These are phyloP conservation scores for Arctocebus calabarensis DNA, from an alignment of 2,797 vertebrate species.

Conservation along the genomic window DNA sequence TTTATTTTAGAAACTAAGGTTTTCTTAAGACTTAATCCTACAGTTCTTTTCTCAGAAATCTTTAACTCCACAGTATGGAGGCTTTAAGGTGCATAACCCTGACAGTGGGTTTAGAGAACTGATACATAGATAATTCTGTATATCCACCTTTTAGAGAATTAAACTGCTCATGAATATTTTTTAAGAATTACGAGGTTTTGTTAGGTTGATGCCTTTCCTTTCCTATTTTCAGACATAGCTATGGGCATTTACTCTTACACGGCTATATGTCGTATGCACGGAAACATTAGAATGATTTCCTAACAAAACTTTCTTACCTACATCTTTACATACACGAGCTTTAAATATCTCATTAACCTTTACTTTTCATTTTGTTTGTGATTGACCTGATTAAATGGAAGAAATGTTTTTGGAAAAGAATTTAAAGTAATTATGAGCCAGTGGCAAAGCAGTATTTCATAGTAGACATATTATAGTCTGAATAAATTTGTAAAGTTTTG, in stretches of 20 bases:
- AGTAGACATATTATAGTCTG: neutral
- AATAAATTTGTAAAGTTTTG: neutral
- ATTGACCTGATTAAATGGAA: neutral
- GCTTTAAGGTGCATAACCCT: slow-evolving; percentile 32
- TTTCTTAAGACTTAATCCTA: slow-evolving; percentile 49
- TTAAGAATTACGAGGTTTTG: slow-evolving; percentile 52
- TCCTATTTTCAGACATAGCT: slow-evolving; percentile 56
- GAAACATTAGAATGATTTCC: slow-evolving; percentile 5
- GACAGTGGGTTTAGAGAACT: slow-evolving; percentile 19
- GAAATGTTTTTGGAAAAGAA: neutral
- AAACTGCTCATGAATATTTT: slow-evolving; percentile 58
- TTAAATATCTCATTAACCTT: neutral
- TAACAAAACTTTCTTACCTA: neutral
- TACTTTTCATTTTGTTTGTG: slow-evolving; percentile 37
- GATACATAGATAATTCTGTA: slow-evolving; percentile 30
- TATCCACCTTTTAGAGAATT: slow-evolving; percentile 9
- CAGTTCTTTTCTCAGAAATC: slow-evolving; percentile 1
- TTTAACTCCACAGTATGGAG: neutral
- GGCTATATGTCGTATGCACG: neutral
- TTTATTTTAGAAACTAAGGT: slow-evolving; percentile 31
- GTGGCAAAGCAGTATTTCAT: slow-evolving; percentile 3
- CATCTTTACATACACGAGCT: neutral
- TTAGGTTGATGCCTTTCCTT: slow-evolving; percentile 59
- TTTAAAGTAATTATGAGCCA: slow-evolving; percentile 39
- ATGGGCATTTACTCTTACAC: slow-evolving; percentile 51